Conservation (phyloP, 2,797 vertebrate species). For the Mormyrops attenuatus region DNA sequence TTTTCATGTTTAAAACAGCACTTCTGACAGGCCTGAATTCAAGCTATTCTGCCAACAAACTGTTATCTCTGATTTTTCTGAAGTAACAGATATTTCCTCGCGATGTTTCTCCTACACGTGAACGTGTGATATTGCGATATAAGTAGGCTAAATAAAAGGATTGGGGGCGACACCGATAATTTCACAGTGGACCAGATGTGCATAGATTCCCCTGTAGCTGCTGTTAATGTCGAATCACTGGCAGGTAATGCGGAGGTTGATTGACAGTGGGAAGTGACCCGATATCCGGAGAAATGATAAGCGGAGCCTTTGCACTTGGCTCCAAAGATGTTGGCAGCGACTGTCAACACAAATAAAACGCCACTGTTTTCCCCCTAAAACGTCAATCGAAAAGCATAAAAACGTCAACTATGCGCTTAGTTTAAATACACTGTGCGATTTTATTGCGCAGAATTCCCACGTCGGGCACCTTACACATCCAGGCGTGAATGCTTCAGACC, state of each 20-base stretch:
- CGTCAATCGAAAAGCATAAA: neutral
- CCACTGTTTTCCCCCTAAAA: neutral
- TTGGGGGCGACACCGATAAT: constrained; percentile 23
- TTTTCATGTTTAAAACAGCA: neutral
- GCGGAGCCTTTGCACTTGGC: neutral
- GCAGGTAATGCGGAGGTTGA: constrained; percentile 46
- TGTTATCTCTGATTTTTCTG: constrained; percentile 20
- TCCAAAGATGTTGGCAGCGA: neutral
- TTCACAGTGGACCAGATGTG: constrained; percentile 45
- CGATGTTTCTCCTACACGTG: neutral
- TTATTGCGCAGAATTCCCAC: neutral
- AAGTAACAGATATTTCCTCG: constrained; percentile 26
- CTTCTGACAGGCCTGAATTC: neutral
- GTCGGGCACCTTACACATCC: neutral
- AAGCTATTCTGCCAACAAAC: neutral
- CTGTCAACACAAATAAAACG: neutral
- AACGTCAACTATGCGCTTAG: neutral
- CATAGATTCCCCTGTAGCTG: constrained; percentile 48
- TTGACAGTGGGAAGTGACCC: neutral
- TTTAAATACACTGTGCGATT: neutral
- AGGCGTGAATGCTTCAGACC: neutral
- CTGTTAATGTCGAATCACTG: constrained; percentile 48
- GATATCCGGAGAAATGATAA: neutral
- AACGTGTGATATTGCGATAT: constrained; percentile 52
- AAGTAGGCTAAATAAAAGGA: constrained; percentile 15